phyloP scores from a whole-genome alignment of 2,888 invertebrate species.

The Drosophila fungiperda region DNA sequence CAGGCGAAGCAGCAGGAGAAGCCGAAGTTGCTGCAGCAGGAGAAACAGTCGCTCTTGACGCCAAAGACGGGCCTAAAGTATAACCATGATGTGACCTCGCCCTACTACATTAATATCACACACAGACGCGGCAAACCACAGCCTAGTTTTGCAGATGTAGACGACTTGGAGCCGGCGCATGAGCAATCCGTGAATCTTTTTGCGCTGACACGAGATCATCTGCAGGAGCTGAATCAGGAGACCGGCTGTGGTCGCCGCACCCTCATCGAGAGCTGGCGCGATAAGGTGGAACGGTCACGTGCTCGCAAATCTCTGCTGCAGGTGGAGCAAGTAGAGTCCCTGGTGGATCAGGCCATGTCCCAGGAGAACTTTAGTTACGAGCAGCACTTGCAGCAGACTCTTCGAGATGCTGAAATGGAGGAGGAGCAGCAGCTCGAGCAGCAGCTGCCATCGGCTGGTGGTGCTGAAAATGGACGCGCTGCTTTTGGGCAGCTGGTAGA shows the following conservation, averaged over 20 bases:
- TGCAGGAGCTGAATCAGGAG: conserved; percentile 68
- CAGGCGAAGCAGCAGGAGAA: conserved; percentile 26
- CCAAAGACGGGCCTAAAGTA: conserved; percentile 74
- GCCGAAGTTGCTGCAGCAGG: conserved; percentile 44
- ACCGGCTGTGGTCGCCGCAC: conserved; percentile 60
- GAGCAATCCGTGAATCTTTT: conserved; percentile 77
- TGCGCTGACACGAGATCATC: conserved; percentile 79
- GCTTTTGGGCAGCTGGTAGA: conserved; percentile 68
- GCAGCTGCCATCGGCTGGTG: conserved; percentile 18
- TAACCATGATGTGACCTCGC: conserved; percentile 84
- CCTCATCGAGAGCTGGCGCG: conserved; percentile 83
- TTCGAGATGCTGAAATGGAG: conserved; percentile 19
- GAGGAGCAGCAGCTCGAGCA: conserved; percentile 10
- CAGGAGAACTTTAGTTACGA: conserved; percentile 80
- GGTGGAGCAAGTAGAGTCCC: conserved; percentile 75
- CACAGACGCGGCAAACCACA: conserved; percentile 81
- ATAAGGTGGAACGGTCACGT: conserved; percentile 82
- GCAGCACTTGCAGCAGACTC: conserved; percentile 57
- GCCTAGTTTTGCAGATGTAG: conserved; percentile 65
- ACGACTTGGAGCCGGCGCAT: conserved; percentile 6
- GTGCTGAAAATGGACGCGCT: conserved; percentile 38
- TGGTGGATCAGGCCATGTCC: conserved; percentile 77
- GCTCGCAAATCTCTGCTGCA: conserved; percentile 76
- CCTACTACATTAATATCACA: conserved; percentile 85
- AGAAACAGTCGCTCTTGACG: conserved; percentile 45